Base-by-base conservation (phyloP, 2,113 vertebrate genomes). In the Taurulus bubalis region DNA sequence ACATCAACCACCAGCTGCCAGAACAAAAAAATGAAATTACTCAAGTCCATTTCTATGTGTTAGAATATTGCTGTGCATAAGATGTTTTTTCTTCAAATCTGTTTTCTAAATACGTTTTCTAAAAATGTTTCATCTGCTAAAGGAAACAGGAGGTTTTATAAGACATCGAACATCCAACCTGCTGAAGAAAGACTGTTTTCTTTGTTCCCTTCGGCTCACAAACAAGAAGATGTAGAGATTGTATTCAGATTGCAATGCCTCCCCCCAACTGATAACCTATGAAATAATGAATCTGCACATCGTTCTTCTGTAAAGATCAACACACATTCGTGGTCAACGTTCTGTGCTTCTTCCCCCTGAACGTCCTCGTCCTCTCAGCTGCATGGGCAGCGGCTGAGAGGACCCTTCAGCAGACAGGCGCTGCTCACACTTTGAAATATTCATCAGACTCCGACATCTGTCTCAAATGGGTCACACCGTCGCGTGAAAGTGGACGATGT, bases 401-500 rank as follows among this genome's bases (percentile, higher is more conserved):
- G n/a, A n/a, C n/a, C n/a, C n/a, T n/a, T n/a, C 0, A 56, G 47
- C 20, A 0, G 71, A 85, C 65, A 77, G 66, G 70, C 3, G 30
- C 45, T 34, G 74, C 63, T 83, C 30, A 36, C 62, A 0, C 40
- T 1, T 1, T 87, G 0, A 90, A 87, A 71, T 80, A 90, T 88
- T 87, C 1, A 88, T 75, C 72, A 14, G 10, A 18, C 65, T 74
- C 73, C n/a, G 45, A 71, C 75, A 82, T 47, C 22, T 18, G 24
- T 79, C 71, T 83, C 60, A 79, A 62, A 71, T 60, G 72, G 49
- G 69, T 76, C 88, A 78, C 76, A 0, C 77, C 85, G 84, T 71
- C 51, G 6, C 40, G 65, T 72, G 6, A 28, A 76, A 59, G 83
- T 79, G 78, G 69, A 77, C 74, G 2, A 12, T 0, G 32, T 89